Conservation (phyloP, 1,140 invertebrate species). For the Drosophila yakuba region DNA sequence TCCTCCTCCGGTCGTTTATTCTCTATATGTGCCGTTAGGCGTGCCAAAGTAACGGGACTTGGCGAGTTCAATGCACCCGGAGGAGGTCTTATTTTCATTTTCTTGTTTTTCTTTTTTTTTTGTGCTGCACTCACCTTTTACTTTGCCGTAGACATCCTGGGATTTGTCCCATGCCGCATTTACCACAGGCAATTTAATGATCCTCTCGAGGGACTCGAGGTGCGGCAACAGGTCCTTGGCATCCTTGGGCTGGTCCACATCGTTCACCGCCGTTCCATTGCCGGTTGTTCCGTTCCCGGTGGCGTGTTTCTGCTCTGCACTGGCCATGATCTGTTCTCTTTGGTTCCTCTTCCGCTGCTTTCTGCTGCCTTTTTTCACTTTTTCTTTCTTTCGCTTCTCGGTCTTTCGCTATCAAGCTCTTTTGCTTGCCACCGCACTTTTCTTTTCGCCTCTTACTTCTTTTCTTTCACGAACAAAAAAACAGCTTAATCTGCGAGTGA, state of each 20-base stretch:
- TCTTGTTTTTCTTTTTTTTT: conserved; percentile 2
- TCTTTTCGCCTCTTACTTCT: conserved; percentile 31
- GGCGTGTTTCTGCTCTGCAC: conserved; percentile 73
- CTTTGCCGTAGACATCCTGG: conserved; percentile 86
- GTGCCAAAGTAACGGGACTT: conserved; percentile 44
- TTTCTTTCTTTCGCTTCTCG: conserved; percentile 38
- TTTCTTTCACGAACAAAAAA: conserved; percentile 68
- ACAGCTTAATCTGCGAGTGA: conserved; percentile 21
- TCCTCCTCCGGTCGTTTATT: conserved; percentile 5
- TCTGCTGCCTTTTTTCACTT: conserved; percentile 32
- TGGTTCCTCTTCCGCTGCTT: not conserved
- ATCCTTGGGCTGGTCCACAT: conserved; percentile 68
- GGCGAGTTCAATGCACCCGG: conserved; percentile 64
- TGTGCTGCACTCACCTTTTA: conserved; percentile 85
- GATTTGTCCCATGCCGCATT: conserved; percentile 86
- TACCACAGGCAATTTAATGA: conserved; percentile 86
- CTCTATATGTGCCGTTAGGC: conserved; percentile 30
- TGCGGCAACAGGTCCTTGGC: conserved; percentile 85
- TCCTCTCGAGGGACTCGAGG: conserved; percentile 86
- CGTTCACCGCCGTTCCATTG: conserved; percentile 21
- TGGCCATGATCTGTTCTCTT: conserved; percentile 57
- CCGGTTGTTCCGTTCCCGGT: conserved; percentile 52
- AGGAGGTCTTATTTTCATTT: not conserved
- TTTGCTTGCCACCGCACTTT: conserved; percentile 68
- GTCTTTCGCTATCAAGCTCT: conserved; percentile 45